These are phyloP conservation scores for Menidia menidia DNA, from an alignment of 2,797 vertebrate genomes.

Conservation along the genomic window DNA sequence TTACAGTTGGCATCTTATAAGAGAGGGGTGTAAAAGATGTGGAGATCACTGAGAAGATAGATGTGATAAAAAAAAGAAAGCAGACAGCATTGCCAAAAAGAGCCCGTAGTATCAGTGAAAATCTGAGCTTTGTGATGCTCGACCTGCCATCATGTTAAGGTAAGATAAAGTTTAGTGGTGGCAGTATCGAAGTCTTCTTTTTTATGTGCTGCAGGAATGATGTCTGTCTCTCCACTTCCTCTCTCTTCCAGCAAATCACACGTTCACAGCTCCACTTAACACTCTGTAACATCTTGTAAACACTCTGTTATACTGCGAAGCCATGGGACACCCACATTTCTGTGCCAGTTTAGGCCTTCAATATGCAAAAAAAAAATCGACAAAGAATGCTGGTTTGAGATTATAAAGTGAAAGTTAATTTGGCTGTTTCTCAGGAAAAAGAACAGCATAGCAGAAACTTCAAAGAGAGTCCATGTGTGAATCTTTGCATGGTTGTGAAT, in stretches of 20 bases:
- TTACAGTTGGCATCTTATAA: constrained; percentile 18
- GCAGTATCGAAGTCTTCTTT: constrained; percentile 23
- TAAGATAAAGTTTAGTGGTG: constrained; percentile 1
- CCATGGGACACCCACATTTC: constrained; percentile 51
- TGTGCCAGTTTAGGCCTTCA: constrained; percentile 61
- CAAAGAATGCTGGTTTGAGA: constrained; percentile 46
- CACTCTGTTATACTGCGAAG: constrained; percentile 66
- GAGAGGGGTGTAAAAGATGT: neutral
- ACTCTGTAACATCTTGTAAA: constrained; percentile 71
- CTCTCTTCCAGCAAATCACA: constrained; percentile 73
- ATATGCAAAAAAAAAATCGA: constrained; percentile 55
- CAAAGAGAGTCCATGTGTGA: constrained; percentile 17
- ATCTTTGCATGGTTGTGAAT: constrained; percentile 35
- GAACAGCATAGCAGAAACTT: constrained; percentile 8
- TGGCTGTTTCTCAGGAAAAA: constrained; percentile 20
- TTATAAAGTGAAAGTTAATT: constrained; percentile 40
- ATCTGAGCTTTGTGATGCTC: constrained; percentile 8
- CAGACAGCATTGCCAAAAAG: neutral
- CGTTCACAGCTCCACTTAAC: constrained; percentile 75
- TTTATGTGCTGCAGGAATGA: constrained; percentile 57
- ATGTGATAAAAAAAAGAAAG: constrained; percentile 1
- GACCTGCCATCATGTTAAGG: constrained; percentile 4
- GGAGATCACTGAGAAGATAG: constrained; percentile 21
- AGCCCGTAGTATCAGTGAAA: neutral
- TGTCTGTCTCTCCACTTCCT: constrained; percentile 59